Conservation (phyloP, 1,140 invertebrate genomes). For the Trypoxylus dichotomus region DNA sequence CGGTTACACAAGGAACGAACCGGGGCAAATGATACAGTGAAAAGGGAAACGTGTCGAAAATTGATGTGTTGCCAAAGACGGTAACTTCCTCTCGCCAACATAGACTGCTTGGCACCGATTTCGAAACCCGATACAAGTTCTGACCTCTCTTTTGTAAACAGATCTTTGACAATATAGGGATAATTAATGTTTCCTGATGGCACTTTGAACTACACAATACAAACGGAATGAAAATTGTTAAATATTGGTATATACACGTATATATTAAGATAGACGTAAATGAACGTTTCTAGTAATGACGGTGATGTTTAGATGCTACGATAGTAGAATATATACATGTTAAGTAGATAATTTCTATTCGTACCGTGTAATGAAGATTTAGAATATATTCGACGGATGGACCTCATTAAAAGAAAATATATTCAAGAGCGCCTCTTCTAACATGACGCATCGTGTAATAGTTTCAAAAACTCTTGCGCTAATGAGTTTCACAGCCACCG, state of each 20-base stretch:
- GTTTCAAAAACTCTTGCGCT: not conserved
- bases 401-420: not conserved
- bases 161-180: not conserved
- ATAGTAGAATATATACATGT: too few species aligned
- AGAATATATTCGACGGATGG: not conserved
- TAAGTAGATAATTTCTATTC: too few species aligned
- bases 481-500: not conserved
- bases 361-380: not conserved
- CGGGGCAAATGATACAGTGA: not conserved
- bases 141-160: not conserved
- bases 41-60: not conserved
- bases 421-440: not conserved
- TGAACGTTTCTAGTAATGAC: too few species aligned
- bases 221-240: not conserved
- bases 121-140: not conserved
- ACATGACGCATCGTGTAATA: not conserved
- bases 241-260: too few species aligned
- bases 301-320: too few species aligned
- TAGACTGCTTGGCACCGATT: not conserved
- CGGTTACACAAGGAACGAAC: not conserved
- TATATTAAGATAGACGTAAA: too few species aligned
- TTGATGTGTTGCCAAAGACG: not conserved
- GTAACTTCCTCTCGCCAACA: conserved; percentile 1
- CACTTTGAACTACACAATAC: not conserved
- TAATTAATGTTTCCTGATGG: not conserved